Evolutionary conservation across 23 tunicate genomes (phyloP).

Genomic region (Oikopleura dioica): DNA sequence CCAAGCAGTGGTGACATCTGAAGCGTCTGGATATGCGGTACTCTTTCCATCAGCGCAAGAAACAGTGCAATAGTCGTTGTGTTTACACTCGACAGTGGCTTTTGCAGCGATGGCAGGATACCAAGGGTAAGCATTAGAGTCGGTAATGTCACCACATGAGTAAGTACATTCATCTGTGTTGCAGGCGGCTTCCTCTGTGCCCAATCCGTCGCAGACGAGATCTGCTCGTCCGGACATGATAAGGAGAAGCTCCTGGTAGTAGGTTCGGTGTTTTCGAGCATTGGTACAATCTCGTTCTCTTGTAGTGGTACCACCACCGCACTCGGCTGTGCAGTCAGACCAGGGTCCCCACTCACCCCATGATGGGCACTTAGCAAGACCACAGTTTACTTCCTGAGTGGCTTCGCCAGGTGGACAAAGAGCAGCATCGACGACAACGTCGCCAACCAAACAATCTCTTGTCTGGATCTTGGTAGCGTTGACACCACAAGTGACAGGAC

Average conservation of each 20-base stretch:
- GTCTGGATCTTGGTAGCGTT: too few species aligned
- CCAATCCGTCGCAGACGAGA: not conserved
- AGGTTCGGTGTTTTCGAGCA: slow-evolving; percentile 7
- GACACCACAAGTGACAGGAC: too few species aligned
- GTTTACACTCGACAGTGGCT: not conserved
- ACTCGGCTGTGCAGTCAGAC: not conserved
- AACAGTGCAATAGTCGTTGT: not conserved
- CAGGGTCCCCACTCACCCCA: slow-evolving; percentile 2
- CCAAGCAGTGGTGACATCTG: too few species aligned
- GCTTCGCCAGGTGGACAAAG: too few species aligned
- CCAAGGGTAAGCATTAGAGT: not conserved
- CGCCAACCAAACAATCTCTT: too few species aligned
- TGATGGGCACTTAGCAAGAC: too few species aligned
- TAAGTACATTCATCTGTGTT: not conserved
- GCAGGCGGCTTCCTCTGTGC: not conserved
- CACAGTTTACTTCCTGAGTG: too few species aligned
- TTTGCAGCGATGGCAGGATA: not conserved
- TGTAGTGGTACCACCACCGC: not conserved
- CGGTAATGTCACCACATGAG: not conserved
- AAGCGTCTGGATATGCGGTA: too few species aligned
- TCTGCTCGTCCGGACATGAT: not conserved
- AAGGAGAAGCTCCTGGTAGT: not conserved
- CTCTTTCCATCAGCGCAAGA: not conserved
- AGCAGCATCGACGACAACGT: too few species aligned
- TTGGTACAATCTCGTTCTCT: not conserved